These are phyloP conservation scores for Gambusia yucatana DNA, from an alignment of 2,797 vertebrate genomes.

Conservation along the genomic window DNA sequence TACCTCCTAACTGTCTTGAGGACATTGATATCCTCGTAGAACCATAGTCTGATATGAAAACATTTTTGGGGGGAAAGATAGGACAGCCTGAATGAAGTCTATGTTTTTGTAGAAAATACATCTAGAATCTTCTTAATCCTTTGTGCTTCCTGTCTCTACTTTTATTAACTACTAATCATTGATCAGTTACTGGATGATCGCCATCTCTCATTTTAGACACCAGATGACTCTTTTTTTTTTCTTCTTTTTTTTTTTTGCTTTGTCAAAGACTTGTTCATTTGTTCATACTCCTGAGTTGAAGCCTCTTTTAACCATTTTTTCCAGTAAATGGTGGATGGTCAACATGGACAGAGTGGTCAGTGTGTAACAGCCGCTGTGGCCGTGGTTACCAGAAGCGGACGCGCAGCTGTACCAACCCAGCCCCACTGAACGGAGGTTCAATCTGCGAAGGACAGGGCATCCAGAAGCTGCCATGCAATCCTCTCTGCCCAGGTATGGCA, in stretches of 20 bases:
- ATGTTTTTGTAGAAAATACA: neutral
- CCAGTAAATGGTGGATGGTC: conserved; percentile 98
- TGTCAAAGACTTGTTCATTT: neutral
- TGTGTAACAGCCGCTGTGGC: conserved; percentile 95
- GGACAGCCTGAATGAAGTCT: neutral
- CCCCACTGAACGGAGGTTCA: conserved; percentile 93
- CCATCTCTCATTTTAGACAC: neutral
- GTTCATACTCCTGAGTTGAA: neutral
- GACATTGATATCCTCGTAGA: too few relatives aligned
- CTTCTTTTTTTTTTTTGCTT: neutral
- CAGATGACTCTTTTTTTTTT: neutral
- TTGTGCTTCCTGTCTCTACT: neutral
- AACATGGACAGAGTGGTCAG: conserved; percentile 98
- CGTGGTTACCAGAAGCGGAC: conserved; percentile 95
- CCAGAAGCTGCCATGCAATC: conserved; percentile 96
- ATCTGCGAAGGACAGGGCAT: conserved; percentile 95
- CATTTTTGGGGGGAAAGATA: neutral
- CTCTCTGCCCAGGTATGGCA: conserved; percentile 91
- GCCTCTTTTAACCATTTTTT: conserved; percentile 6
- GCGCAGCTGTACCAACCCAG: conserved; percentile 96
- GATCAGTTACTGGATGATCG: neutral
- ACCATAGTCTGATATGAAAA: neutral
- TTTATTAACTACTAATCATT: too few relatives aligned
- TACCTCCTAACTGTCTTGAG: too few relatives aligned
- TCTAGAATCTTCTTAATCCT: neutral